phyloP scores from a whole-genome alignment of 2,797 vertebrate species.

The Tauraco hartlaubi region DNA sequence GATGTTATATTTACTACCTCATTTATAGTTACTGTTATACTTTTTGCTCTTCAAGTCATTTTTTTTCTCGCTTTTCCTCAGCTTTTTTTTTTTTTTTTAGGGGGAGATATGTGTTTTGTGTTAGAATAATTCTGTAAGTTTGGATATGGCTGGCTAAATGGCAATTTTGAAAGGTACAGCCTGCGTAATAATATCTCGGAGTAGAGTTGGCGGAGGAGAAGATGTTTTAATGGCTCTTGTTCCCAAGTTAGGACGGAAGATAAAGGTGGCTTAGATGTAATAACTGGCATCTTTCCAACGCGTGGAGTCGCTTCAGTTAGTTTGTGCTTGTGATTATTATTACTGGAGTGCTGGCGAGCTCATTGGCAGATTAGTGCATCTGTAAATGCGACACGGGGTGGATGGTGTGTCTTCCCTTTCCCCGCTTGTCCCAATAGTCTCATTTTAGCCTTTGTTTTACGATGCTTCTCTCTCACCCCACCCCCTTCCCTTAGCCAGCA shows the following conservation, averaged over 20 bases:
- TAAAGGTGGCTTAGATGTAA: slow-evolving; percentile 74
- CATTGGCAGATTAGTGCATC: slow-evolving; percentile 77
- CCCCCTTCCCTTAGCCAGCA: slow-evolving; percentile 67
- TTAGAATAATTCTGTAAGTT: neutral
- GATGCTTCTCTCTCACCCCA: slow-evolving; percentile 62
- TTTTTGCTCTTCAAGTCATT: neutral
- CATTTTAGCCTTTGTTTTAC: slow-evolving; percentile 75
- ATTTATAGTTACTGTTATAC: neutral
- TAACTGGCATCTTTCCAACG: slow-evolving; percentile 76
- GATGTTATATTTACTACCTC: neutral
- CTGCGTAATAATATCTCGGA: neutral
- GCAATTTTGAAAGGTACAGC: slow-evolving; percentile 16
- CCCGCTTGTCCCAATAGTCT: slow-evolving; percentile 55
- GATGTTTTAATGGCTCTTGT: slow-evolving; percentile 64
- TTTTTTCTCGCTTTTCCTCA: neutral
- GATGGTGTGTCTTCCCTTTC: slow-evolving; percentile 24
- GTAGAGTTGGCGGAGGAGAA: slow-evolving; percentile 35
- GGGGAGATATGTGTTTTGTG: neutral
- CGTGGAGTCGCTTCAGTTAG: slow-evolving; percentile 69
- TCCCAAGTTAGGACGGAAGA: slow-evolving; percentile 69
- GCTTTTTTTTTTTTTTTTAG: neutral
- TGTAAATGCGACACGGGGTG: slow-evolving; percentile 80
- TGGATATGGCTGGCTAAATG: neutral
- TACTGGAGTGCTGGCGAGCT: slow-evolving; percentile 84
- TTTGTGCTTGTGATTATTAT: slow-evolving; percentile 81